Base-by-base conservation (phyloP, 1,140 invertebrate genomes). In the Akabosia matsudoensis region DNA sequence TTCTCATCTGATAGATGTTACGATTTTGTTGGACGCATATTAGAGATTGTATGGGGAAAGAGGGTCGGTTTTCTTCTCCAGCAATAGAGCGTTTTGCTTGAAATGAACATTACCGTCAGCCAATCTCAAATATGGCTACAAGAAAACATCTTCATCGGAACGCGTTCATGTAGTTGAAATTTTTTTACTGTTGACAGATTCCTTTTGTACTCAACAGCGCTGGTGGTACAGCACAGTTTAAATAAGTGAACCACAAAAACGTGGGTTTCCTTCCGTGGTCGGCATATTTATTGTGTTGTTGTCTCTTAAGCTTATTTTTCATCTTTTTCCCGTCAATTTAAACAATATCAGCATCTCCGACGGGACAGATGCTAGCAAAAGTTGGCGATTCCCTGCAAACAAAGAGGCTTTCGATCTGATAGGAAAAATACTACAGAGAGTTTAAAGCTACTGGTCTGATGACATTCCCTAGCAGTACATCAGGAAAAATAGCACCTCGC, bases 251-350 rank as follows among this genome's bases (percentile, higher is more conserved):
- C 61, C 61, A 67, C 61, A 67, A 31, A 67, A 67, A 67, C 61
- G 61, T 67, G 61, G 61, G 28, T 67, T 67, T 30, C 61, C 61
- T 28, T 67, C 61, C 10, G 3, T 22, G 61, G 61, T 67, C 61
- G 61, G 61, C 61, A n/a, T 61, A 61, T 61, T n/a, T 22, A 22
- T 31, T 2, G 3, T 67, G 61, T 67, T 67, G 61, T 67, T 67
- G 61, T 67, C 61, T 67, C 61, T 30, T 67, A 30, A 67, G 61
- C 61, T 67, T 67, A 67, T 67, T 67, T n/a, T 67, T 30, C 61
- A 67, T 67, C 61, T 67, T 14, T 14, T 14, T 31, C 30, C 61
- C 61, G 28, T 67, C 61, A 67, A 61, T 61, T 30, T 10, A 67
- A 30, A 67, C 24, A 30, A 10, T 30, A 67, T 67, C 24, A 67